Percentiles rank a stretch among this genome's conserved stretches.
These are phyloP conservation scores for Rhynchopsitta pachyrhyncha DNA, from an alignment of 2,113 vertebrate genomes.

Conservation along the genomic window DNA sequence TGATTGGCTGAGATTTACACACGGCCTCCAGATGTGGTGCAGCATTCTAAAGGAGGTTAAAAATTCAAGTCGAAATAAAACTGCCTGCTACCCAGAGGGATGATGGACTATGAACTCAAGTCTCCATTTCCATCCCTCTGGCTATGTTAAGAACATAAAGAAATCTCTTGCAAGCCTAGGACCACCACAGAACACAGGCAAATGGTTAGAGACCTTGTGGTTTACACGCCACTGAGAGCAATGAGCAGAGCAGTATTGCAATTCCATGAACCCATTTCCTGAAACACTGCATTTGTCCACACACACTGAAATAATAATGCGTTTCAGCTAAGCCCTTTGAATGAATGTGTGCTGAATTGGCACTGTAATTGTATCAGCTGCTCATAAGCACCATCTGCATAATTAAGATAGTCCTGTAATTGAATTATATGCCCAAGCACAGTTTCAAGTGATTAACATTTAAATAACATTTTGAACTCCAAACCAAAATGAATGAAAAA, in stretches of 20 bases:
- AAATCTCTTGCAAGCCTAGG: not conserved
- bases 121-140: constrained; percentile 41
- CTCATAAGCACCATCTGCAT: constrained; percentile 55
- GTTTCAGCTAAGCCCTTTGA: constrained; percentile 34
- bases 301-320: constrained; percentile 6
- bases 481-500: constrained; percentile 51
- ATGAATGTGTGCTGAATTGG: constrained; percentile 9
- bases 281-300: constrained; percentile 14
- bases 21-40: constrained; percentile 20
- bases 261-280: not conserved
- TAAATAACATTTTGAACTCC: constrained; percentile 60
- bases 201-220: not conserved
- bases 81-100: not conserved
- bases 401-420: constrained; percentile 60
- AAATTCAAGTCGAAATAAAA: constrained; percentile 29
- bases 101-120: constrained; percentile 31
- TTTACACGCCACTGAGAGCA: not conserved
- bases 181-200: not conserved
- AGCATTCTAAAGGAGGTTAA: not conserved
- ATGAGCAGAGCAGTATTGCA: not conserved
- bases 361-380: constrained; percentile 56
- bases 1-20: constrained; percentile 28
- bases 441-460: constrained; percentile 67
- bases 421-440: constrained; percentile 59
- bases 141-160: constrained; percentile 27